Conservation (phyloP, 2,888 invertebrate species). For the Norana najaformis region DNA sequence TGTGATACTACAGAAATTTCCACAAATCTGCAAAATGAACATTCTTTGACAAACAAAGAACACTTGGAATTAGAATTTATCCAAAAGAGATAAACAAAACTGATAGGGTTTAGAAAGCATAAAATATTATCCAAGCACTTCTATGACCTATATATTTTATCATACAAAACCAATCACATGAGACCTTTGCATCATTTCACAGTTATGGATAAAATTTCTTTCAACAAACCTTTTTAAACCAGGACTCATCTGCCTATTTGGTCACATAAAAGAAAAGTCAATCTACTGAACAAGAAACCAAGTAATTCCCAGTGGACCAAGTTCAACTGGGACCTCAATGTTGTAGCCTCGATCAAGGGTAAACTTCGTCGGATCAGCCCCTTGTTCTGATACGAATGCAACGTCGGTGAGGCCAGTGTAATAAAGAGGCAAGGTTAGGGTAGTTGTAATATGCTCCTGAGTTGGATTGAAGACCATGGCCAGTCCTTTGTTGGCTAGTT, state of each 20-base stretch:
- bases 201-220: too few relatives aligned
- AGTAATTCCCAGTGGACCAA: conserved; percentile 40
- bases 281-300: conserved; percentile 41
- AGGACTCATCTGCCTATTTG: too few relatives aligned
- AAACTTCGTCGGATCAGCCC: conserved; percentile 8
- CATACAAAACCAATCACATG: too few relatives aligned
- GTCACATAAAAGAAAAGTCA: not conserved
- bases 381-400: conserved; percentile 40
- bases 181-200: too few relatives aligned
- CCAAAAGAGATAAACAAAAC: not conserved
- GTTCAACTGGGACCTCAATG: conserved; percentile 35
- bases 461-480: conserved; percentile 47
- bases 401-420: conserved; percentile 42
- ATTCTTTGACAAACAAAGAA: not conserved
- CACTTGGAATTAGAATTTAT: not conserved
- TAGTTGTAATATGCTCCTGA: conserved; percentile 19
- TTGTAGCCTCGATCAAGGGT: conserved; percentile 38
- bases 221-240: too few relatives aligned
- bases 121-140: not conserved
- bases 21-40: not conserved
- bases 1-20: not conserved
- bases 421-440: conserved; percentile 43
- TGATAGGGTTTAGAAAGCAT: not conserved
- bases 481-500: conserved; percentile 38
- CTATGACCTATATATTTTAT: not conserved